A percentile compares a stretch with the other conserved stretches of the same genome.
Evolutionary conservation across 2,888 invertebrate species (phyloP).

Genomic region (Agrochola macilenta): DNA sequence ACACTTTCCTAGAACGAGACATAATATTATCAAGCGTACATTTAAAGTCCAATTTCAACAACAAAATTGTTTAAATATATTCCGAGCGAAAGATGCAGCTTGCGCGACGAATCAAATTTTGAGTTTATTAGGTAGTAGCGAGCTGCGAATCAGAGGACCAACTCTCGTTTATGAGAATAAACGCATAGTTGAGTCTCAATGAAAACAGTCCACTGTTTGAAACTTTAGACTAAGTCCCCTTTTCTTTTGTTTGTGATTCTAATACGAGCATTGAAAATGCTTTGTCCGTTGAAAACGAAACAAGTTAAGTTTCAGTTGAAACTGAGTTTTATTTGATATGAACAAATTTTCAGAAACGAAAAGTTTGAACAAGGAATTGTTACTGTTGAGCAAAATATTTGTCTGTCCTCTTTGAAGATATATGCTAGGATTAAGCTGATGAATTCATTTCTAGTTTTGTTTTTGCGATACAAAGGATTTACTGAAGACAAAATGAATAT

Average conservation of each 20-base stretch:
- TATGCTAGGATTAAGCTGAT: background rate
- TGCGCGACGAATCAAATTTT: constrained; percentile 29
- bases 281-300: constrained; percentile 52
- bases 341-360: constrained; percentile 40
- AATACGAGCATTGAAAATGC: constrained; percentile 52
- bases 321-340: constrained; percentile 48
- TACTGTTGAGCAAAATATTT: constrained; percentile 20
- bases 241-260: constrained; percentile 55
- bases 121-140: constrained; percentile 47
- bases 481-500: background rate
- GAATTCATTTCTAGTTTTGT: background rate
- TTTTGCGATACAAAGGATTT: background rate
- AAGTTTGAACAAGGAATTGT: constrained; percentile 10
- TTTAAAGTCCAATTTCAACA: constrained; percentile 28
- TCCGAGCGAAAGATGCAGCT: constrained; percentile 21
- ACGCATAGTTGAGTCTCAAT: constrained; percentile 54
- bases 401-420: constrained; percentile 19
- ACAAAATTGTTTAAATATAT: constrained; percentile 31
- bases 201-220: constrained; percentile 40
- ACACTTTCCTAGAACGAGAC: background rate
- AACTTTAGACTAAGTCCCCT: constrained; percentile 40
- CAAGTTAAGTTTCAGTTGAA: constrained; percentile 45
- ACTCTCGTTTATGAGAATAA: constrained; percentile 53
- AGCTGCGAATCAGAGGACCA: constrained; percentile 34
- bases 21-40: background rate